Conservation (phyloP, 2,113 vertebrate genomes). For the Ctenodactylus gundi region DNA sequence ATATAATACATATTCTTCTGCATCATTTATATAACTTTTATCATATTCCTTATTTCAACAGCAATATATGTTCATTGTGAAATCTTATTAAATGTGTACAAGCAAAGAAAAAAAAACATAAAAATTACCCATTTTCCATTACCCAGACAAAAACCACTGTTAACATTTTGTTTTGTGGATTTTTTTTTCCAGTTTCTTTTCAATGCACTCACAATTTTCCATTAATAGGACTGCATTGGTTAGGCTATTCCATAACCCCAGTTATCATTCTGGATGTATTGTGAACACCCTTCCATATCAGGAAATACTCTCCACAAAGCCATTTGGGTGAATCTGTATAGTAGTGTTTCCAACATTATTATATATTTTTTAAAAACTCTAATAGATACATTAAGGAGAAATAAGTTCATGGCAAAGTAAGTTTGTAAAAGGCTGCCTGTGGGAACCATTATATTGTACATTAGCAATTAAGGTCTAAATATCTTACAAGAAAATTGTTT, state of each 20-base stretch:
- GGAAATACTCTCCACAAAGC: background rate
- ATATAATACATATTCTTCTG: constrained; percentile 22
- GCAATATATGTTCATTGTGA: constrained; percentile 40
- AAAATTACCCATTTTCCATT: constrained; percentile 46
- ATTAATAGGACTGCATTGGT: background rate
- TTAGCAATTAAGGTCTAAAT: constrained; percentile 21
- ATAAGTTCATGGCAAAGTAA: background rate
- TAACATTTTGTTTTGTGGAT: background rate
- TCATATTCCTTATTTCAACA: constrained; percentile 31
- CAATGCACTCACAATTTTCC: background rate
- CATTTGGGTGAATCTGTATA: background rate
- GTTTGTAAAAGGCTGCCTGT: background rate
- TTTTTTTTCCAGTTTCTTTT: constrained; percentile 40
- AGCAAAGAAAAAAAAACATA: constrained; percentile 46
- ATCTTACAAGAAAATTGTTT: background rate
- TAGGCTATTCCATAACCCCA: background rate
- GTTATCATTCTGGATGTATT: background rate
- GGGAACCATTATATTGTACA: background rate
- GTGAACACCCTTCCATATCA: background rate
- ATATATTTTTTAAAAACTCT: constrained; percentile 14
- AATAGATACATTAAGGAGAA: constrained; percentile 18
- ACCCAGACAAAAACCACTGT: background rate
- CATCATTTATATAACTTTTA: constrained; percentile 51
- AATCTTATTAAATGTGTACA: constrained; percentile 49
- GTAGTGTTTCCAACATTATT: background rate